phyloP scores from a whole-genome alignment of 1,140 invertebrate genomes.

The Drosophila kepulauana region DNA sequence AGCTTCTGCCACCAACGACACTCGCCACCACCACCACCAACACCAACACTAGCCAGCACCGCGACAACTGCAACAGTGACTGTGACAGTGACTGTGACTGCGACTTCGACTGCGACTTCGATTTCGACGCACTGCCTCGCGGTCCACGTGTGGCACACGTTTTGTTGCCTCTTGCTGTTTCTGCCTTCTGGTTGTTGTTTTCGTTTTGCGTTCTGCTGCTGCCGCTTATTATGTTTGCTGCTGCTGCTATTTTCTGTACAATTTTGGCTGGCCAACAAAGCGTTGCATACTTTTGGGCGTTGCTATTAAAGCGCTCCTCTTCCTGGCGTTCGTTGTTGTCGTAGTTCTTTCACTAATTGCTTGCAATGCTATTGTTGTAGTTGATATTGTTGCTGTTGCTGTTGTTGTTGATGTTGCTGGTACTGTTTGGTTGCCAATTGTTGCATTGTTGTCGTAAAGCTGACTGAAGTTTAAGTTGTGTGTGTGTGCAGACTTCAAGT shows the following conservation, averaged over 20 bases:
- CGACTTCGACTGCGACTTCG: neutral
- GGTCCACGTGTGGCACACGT: constrained; percentile 19
- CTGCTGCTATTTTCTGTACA: constrained; percentile 40
- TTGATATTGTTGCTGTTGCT: constrained; percentile 5
- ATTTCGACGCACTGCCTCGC: neutral
- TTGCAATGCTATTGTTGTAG: constrained; percentile 11
- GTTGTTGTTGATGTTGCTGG: constrained; percentile 15
- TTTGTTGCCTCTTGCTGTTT: constrained; percentile 1
- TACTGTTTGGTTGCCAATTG: constrained; percentile 34
- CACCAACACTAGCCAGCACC: constrained; percentile 1
- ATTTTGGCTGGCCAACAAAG: constrained; percentile 41
- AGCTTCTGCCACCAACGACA: neutral
- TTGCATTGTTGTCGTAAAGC: constrained; percentile 29
- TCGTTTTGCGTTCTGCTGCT: too few species aligned
- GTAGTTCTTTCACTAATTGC: neutral
- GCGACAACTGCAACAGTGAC: too few species aligned
- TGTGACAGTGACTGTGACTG: too few species aligned
- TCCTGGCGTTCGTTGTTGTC: constrained; percentile 1
- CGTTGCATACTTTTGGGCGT: constrained; percentile 53
- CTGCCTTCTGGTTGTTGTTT: neutral
- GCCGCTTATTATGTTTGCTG: neutral
- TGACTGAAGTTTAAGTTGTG: constrained; percentile 8
- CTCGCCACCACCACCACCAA: neutral
- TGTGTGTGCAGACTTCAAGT: constrained; percentile 4
- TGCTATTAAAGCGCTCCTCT: constrained; percentile 41